These are phyloP conservation scores for Phaonia tiefii DNA, from an alignment of 2,888 invertebrate genomes.

Conservation along the genomic window DNA sequence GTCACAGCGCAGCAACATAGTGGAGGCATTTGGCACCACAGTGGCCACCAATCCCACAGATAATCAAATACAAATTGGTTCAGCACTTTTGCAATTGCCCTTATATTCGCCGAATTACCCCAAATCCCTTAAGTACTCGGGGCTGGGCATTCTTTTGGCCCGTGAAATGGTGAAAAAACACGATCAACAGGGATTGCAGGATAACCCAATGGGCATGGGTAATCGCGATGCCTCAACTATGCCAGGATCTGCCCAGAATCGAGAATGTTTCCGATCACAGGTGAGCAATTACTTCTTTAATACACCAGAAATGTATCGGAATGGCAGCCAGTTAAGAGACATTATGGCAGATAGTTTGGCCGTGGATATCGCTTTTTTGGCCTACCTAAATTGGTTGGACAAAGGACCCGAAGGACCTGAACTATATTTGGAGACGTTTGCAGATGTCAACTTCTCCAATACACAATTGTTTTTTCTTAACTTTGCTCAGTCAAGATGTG, in stretches of 20 bases:
- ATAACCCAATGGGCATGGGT: constrained; percentile 69
- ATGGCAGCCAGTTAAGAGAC: constrained; percentile 72
- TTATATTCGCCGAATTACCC: constrained; percentile 74
- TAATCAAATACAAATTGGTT: constrained; percentile 70
- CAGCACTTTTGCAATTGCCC: constrained; percentile 75
- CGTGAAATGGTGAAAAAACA: constrained; percentile 68
- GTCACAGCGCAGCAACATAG: constrained; percentile 63
- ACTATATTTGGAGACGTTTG: constrained; percentile 73
- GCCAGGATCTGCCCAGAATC: constrained; percentile 64
- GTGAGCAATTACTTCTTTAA: constrained; percentile 74
- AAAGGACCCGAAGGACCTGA: constrained; percentile 61
- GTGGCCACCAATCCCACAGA: constrained; percentile 68
- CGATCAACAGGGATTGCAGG: constrained; percentile 70
- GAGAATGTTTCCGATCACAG: constrained; percentile 74
- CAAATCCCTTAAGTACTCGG: constrained; percentile 72
- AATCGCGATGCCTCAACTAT: constrained; percentile 71
- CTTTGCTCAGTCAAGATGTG: constrained; percentile 77
- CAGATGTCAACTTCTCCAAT: constrained; percentile 75
- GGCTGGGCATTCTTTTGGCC: constrained; percentile 73
- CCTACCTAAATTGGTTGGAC: constrained; percentile 75
- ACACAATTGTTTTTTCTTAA: constrained; percentile 78
- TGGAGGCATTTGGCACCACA: constrained; percentile 70
- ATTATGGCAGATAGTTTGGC: constrained; percentile 74
- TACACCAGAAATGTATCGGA: constrained; percentile 72
- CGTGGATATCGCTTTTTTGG: constrained; percentile 76